Evolutionary conservation across 2,113 vertebrate genomes (phyloP).

Genomic region (Conger conger): DNA sequence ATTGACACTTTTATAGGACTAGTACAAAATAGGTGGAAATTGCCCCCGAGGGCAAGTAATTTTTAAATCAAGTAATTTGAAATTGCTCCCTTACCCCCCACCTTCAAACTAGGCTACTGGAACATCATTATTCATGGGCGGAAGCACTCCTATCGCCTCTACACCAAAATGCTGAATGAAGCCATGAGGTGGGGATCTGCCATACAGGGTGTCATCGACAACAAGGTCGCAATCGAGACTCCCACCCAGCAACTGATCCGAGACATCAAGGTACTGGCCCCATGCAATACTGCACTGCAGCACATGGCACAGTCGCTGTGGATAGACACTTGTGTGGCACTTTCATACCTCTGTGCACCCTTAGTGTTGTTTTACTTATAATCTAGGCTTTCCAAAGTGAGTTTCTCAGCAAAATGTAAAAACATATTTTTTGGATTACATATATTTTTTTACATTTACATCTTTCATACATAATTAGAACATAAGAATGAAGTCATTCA

Average conservation of each 20-base stretch:
- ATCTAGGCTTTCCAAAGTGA: too few species aligned
- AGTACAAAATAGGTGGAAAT: too few species aligned
- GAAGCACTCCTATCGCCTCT: constrained; percentile 87
- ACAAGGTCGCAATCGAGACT: constrained; percentile 88
- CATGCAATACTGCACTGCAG: background rate
- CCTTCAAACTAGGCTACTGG: constrained; percentile 78
- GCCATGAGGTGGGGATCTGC: constrained; percentile 88
- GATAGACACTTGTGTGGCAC: background rate
- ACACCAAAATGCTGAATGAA: constrained; percentile 83
- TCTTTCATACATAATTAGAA: too few species aligned
- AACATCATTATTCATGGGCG: constrained; percentile 86
- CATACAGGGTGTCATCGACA: constrained; percentile 88
- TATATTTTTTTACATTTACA: too few species aligned
- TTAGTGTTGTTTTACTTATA: too few species aligned
- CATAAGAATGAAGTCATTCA: too few species aligned
- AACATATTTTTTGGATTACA: too few species aligned
- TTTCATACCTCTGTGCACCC: too few species aligned
- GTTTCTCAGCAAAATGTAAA: too few species aligned
- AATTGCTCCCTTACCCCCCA: background rate
- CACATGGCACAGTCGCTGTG: background rate
- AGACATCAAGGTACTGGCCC: constrained; percentile 82
- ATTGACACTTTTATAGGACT: too few species aligned
- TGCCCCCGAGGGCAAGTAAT: too few species aligned
- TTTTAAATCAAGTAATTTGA: background rate
- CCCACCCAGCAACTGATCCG: constrained; percentile 89